Conservation (phyloP, 2,888 invertebrate genomes). For the Cryptus viduatorius region DNA sequence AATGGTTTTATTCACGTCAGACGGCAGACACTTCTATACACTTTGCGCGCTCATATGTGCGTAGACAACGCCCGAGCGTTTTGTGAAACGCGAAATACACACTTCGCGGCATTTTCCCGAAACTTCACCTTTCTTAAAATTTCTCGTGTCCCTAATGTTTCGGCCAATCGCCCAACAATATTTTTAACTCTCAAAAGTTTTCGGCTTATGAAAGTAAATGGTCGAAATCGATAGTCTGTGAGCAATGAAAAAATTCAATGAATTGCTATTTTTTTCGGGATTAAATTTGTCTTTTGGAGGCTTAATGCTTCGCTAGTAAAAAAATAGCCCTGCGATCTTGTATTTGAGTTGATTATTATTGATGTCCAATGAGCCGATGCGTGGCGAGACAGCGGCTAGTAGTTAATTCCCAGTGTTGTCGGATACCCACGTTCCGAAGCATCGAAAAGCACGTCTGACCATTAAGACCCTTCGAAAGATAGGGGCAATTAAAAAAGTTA, state of each 20-base stretch:
- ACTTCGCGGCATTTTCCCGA: constrained; percentile 30
- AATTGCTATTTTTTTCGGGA: too few relatives aligned
- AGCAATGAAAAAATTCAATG: constrained; percentile 4
- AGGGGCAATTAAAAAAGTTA: constrained; percentile 71
- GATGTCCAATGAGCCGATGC: not conserved
- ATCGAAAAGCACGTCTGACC: constrained; percentile 45
- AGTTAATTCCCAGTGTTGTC: constrained; percentile 48
- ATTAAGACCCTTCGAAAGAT: constrained; percentile 27
- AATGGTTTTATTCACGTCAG: constrained; percentile 69
- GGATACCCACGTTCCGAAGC: constrained; percentile 34
- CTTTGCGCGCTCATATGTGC: constrained; percentile 43
- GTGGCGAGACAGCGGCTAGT: constrained; percentile 15
- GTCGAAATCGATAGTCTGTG: constrained; percentile 17
- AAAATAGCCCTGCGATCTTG: too few relatives aligned
- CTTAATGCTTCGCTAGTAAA: too few relatives aligned
- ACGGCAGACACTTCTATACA: constrained; percentile 29
- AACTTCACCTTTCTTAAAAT: constrained; percentile 42
- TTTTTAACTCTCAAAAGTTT: constrained; percentile 41
- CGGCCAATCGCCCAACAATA: constrained; percentile 28
- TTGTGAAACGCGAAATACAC: constrained; percentile 22
- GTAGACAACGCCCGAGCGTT: constrained; percentile 32
- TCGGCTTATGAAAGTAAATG: not conserved
- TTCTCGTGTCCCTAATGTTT: constrained; percentile 34
- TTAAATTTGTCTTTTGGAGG: too few relatives aligned
- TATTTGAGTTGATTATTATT: too few relatives aligned